These are phyloP conservation scores for Acromyrmex charruanus DNA, from an alignment of 1,140 invertebrate species.

Conservation along the genomic window DNA sequence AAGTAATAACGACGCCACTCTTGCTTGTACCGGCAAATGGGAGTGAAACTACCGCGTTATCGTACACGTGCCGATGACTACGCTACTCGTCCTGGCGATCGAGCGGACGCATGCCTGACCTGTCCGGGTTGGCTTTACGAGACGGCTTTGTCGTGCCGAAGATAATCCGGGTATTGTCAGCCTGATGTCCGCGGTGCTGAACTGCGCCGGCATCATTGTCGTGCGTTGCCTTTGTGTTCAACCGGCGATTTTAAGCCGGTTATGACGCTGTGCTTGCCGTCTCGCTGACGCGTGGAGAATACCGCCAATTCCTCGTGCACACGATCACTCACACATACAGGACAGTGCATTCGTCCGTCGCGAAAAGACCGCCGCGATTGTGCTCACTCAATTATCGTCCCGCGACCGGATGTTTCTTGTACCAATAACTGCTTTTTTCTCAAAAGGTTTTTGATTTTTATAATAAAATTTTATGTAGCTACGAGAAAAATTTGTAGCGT, in stretches of 20 bases:
- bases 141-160: slow-evolving; percentile 67
- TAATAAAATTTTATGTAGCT: neutral
- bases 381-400: slow-evolving; percentile 34
- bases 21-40: neutral
- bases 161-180: slow-evolving; percentile 76
- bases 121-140: slow-evolving; percentile 69
- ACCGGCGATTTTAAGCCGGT: slow-evolving; percentile 71
- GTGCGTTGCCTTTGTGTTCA: slow-evolving; percentile 62
- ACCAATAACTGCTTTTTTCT: neutral
- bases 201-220: slow-evolving; percentile 69
- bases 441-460: neutral
- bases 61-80: slow-evolving; percentile 33
- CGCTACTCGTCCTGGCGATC: slow-evolving; percentile 36
- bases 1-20: neutral
- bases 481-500: neutral
- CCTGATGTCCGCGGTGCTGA: slow-evolving; percentile 63
- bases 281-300: slow-evolving; percentile 60
- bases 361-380: slow-evolving; percentile 41
- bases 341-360: neutral
- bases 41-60: slow-evolving; percentile 23
- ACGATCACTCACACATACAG: neutral
- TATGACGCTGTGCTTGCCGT: slow-evolving; percentile 58
- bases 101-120: slow-evolving; percentile 37
- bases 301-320: slow-evolving; percentile 36
- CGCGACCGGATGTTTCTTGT: slow-evolving; percentile 1